These are phyloP conservation scores for Melieria crassipennis DNA, from an alignment of 2,888 invertebrate genomes.

Conservation along the genomic window DNA sequence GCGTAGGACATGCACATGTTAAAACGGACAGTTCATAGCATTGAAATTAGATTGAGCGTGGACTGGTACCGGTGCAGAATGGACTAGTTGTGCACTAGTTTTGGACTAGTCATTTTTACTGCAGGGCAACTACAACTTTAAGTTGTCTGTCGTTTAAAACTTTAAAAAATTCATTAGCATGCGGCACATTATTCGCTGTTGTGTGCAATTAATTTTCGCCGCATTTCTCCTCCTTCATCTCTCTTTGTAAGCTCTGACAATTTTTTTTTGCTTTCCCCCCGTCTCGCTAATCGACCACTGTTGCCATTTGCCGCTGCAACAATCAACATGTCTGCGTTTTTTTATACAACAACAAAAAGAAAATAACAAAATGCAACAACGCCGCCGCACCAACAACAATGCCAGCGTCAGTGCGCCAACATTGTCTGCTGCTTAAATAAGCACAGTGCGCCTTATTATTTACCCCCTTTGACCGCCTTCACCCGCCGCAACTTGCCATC, in stretches of 20 bases:
- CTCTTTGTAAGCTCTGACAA: constrained; percentile 3
- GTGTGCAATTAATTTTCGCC: constrained; percentile 27
- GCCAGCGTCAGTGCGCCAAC: neutral
- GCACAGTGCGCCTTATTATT: constrained; percentile 23
- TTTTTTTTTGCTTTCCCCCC: constrained; percentile 4
- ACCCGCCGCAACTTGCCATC: neutral
- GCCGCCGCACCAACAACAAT: neutral
- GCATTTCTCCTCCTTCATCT: neutral
- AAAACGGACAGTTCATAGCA: too few relatives aligned
- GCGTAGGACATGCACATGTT: too few relatives aligned
- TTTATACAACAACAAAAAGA: neutral
- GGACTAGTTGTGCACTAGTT: too few relatives aligned
- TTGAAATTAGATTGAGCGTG: too few relatives aligned
- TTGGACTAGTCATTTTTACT: too few relatives aligned
- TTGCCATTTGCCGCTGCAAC: constrained; percentile 22
- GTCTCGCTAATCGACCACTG: neutral
- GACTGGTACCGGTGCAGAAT: too few relatives aligned
- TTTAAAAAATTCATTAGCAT: constrained; percentile 20
- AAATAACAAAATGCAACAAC: constrained; percentile 14
- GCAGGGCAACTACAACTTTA: too few relatives aligned
- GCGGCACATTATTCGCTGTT: constrained; percentile 15
- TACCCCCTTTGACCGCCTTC: neutral
- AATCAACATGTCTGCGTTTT: constrained; percentile 24
- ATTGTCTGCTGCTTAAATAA: constrained; percentile 22
- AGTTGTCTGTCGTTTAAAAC: neutral